These are phyloP conservation scores for Catocala sponsa DNA, from an alignment of 2,888 invertebrate genomes.

Conservation along the genomic window DNA sequence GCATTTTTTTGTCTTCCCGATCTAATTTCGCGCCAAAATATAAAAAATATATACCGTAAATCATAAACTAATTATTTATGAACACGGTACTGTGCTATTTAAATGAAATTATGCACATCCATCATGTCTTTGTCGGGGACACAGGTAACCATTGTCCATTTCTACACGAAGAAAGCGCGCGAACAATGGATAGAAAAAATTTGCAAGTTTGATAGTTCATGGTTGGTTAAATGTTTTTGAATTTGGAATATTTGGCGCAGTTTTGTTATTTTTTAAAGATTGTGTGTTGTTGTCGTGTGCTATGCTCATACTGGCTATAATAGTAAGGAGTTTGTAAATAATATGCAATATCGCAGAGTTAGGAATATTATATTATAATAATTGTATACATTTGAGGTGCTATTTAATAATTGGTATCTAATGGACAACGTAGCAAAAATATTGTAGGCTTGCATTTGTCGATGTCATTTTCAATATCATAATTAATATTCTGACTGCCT, in stretches of 20 bases:
- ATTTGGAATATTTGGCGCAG: constrained; percentile 17
- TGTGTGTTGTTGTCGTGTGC: not conserved
- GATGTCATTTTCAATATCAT: too few species aligned
- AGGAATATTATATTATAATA: too few species aligned
- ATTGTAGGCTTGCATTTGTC: too few species aligned
- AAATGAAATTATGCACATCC: constrained; percentile 53
- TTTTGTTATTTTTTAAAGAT: constrained; percentile 11
- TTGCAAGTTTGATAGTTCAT: constrained; percentile 44
- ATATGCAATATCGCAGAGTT: too few species aligned
- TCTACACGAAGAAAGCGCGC: constrained; percentile 48
- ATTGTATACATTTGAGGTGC: too few species aligned
- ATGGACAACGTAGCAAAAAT: too few species aligned
- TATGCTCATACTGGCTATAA: too few species aligned
- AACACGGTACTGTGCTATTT: constrained; percentile 41
- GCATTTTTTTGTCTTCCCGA: constrained; percentile 17
- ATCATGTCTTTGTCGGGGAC: constrained; percentile 56
- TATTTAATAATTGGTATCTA: too few species aligned
- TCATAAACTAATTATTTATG: constrained; percentile 48
- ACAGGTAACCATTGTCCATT: constrained; percentile 49
- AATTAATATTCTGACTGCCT: too few species aligned
- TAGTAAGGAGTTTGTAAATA: too few species aligned
- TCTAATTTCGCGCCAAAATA: constrained; percentile 23
- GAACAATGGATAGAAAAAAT: constrained; percentile 46
- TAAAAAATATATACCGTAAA: constrained; percentile 40
- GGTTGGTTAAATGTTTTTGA: constrained; percentile 34